These are phyloP conservation scores for Heliangelus exortis DNA, from an alignment of 2,797 vertebrate species.

Conservation along the genomic window DNA sequence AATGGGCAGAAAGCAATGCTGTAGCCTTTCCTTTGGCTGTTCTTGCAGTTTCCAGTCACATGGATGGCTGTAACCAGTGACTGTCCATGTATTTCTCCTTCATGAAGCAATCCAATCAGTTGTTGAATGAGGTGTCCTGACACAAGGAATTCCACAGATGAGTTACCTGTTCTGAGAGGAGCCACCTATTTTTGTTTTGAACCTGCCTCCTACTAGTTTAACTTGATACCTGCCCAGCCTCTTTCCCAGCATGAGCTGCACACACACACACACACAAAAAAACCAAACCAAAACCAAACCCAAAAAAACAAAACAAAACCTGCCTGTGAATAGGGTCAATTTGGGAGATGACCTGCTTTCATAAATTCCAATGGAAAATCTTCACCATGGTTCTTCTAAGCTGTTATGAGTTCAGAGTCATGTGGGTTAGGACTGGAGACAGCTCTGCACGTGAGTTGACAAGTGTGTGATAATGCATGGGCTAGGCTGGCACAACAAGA, in stretches of 20 bases:
- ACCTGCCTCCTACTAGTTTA: neutral
- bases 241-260: neutral
- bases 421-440: neutral
- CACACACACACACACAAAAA: no score
- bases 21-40: neutral
- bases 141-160: neutral
- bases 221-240: neutral
- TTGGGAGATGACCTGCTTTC: neutral
- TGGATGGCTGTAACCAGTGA: neutral
- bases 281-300: no score
- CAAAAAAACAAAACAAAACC: no score
- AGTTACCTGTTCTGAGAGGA: neutral
- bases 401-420: neutral
- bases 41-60: neutral
- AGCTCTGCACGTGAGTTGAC: neutral
- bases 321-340: neutral
- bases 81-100: neutral
- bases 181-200: neutral
- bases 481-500: neutral
- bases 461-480: accelerated
- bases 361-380: neutral
- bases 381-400: neutral
- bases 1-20: neutral
- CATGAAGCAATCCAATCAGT: neutral
- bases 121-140: neutral